Base-by-base conservation (phyloP, 2,113 vertebrate species). In the Glareola pratincola region DNA sequence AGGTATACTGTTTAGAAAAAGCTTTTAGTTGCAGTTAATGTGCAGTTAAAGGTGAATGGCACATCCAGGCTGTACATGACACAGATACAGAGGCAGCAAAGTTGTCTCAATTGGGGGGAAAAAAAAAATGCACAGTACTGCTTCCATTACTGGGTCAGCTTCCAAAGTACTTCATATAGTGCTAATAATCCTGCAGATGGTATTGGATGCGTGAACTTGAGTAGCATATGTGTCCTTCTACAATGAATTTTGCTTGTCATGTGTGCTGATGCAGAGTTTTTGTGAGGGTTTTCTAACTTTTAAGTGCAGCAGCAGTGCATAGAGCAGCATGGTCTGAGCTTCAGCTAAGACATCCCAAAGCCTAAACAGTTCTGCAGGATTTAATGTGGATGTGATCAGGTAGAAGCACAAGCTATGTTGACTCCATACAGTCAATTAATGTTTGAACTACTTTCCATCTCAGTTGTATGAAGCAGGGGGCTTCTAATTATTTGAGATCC, bases 91-190 rank as follows among this genome's bases (percentile, higher is more conserved):
- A 57, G 50, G 18, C 4, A n/a, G 6, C 19, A 19, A 45, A 88
- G 29, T 54, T 86, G 64, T 4, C 41, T 85, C 17, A 17, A 0
- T 0, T 72, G 8, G 7, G 14, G 7, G 2, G 11, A 8, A 24
- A 15, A 60, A 45, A 43, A 53, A 15, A 53, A 16, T 5, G 30
- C 17, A 10, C 32, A 3, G 1, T 67, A 50, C 19, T 74, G 51
- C 50, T 82, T 79, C n/a, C 1, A 4, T 53, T 64, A 37, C 4
- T 57, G 54, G 13, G 5, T 92, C 43, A 68, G 19, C 34, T 93
- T 43, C 18, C n/a, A 30, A 6, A 64, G 30, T 78, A 32, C 48
- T 82, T 81, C 14, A 9, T 47, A 4, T 43, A 26, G 24, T 23
- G 15, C 23, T 87, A 37, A 41, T 87, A 93, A 63, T 74, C 23